Conservation (phyloP, 2,797 vertebrate genomes). For the Melanitta fusca region DNA sequence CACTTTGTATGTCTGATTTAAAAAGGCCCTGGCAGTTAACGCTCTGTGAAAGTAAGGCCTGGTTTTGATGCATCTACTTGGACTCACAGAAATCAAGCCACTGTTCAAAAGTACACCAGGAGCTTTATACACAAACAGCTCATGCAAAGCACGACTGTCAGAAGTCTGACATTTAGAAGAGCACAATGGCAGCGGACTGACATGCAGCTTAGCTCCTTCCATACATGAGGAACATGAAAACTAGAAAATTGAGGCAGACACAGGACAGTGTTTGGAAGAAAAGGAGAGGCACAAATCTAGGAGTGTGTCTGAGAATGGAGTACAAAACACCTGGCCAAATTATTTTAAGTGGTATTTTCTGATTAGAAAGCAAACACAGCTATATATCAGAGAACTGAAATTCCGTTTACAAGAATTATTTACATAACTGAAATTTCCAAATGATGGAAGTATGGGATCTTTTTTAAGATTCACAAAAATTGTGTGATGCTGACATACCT, state of each 20-base stretch:
- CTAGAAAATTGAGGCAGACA: background rate
- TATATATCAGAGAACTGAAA: background rate
- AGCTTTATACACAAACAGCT: background rate
- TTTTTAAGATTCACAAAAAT: background rate
- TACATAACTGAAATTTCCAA: background rate
- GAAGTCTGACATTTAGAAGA: background rate
- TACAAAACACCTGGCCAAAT: background rate
- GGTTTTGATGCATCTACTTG: background rate
- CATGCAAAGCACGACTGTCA: background rate
- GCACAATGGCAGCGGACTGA: conserved; percentile 4
- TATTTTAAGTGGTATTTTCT: background rate
- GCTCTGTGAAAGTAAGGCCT: background rate
- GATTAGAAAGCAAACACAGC: background rate
- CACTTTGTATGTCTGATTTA: background rate
- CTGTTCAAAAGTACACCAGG: background rate
- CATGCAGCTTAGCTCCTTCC: conserved; percentile 20
- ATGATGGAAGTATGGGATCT: background rate
- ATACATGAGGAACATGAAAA: conserved; percentile 22
- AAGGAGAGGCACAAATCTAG: background rate
- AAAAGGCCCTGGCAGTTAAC: background rate
- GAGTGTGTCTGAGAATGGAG: background rate
- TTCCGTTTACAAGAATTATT: background rate
- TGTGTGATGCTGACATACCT: background rate
- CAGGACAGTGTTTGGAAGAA: background rate
- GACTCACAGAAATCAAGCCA: background rate